These are phyloP conservation scores for Myathropa florea DNA, from an alignment of 2,888 invertebrate genomes.

Conservation along the genomic window DNA sequence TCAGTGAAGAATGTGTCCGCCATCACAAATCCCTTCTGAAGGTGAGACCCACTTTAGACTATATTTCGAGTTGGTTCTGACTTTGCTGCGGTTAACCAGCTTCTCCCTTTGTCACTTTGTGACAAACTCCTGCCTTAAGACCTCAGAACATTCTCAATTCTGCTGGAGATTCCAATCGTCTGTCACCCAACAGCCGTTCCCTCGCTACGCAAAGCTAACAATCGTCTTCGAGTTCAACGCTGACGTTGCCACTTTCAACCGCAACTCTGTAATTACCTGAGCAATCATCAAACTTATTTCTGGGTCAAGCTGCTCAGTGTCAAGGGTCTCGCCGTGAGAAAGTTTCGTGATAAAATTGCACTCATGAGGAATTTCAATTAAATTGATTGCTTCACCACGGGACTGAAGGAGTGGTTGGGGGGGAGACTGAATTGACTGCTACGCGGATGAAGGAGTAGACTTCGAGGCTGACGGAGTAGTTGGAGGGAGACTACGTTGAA, in stretches of 20 bases:
- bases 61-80: no score
- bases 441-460: no score
- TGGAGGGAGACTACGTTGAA: no score
- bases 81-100: no score
- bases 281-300: background rate
- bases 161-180: no score
- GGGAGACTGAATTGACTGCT: background rate
- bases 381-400: background rate
- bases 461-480: no score
- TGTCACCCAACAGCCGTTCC: background rate
- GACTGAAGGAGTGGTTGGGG: background rate
- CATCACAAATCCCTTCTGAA: no score
- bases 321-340: background rate
- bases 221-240: background rate
- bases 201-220: background rate
- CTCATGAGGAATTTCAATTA: background rate
- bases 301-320: background rate
- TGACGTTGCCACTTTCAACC: background rate
- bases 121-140: no score
- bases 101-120: no score
- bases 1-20: no score
- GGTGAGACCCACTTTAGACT: no score
- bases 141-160: background rate
- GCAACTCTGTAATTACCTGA: background rate
- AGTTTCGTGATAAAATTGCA: background rate